Evolutionary conservation across 2,797 vertebrate genomes (phyloP).

Genomic region (Notamacropus eugenii): DNA sequence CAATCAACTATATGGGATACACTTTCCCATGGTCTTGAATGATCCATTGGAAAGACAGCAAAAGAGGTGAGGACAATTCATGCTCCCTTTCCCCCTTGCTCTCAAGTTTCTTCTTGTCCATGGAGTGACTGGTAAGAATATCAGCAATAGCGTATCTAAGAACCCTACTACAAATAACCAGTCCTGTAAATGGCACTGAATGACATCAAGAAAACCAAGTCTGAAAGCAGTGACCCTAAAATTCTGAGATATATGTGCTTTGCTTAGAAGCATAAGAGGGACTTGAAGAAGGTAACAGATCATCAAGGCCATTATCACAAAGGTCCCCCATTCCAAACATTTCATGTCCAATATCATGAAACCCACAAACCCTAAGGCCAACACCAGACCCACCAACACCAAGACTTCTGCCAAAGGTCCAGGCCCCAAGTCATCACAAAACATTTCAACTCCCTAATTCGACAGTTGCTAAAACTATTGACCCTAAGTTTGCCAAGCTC

Average conservation of each 20-base stretch:
- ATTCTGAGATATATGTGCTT: neutral
- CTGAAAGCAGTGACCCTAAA: neutral
- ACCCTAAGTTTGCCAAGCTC: neutral
- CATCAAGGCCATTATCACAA: neutral
- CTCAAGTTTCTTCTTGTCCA: neutral
- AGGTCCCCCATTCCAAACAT: neutral
- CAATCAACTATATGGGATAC: neutral
- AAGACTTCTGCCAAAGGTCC: neutral
- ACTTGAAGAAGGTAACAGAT: neutral
- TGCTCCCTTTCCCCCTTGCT: neutral
- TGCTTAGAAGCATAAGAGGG: neutral
- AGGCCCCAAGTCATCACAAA: neutral
- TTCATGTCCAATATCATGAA: neutral
- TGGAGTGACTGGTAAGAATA: neutral
- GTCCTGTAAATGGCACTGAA: neutral
- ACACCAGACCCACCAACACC: neutral
- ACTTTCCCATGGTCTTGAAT: neutral
- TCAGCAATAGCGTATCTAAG: neutral
- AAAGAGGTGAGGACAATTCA: neutral
- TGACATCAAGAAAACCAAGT: neutral
- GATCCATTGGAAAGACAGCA: neutral
- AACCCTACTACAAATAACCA: neutral
- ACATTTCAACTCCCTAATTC: neutral
- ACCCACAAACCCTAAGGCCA: neutral
- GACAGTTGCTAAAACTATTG: neutral